A percentile compares a stretch with the other conserved stretches of the same genome.
Evolutionary conservation across 1,140 invertebrate species (phyloP).

Genomic region (Acromyrmex heyeri): DNA sequence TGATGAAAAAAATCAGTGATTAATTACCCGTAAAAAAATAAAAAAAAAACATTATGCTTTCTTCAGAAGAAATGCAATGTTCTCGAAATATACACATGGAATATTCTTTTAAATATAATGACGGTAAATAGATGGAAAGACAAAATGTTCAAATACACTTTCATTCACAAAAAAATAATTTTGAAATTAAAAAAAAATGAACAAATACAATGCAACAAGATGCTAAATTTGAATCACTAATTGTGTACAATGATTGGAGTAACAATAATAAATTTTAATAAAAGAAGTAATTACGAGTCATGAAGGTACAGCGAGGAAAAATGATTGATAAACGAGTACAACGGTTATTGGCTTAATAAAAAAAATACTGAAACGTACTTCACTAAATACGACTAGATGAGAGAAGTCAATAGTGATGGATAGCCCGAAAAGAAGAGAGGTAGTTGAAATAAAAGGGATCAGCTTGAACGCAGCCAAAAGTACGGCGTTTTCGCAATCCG

Average conservation of each 20-base stretch:
- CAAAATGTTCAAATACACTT: neutral
- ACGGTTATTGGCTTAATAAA: neutral
- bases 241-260: neutral
- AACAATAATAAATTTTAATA: neutral
- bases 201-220: neutral
- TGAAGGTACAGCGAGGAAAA: neutral
- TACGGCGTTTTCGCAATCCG: conserved; percentile 34
- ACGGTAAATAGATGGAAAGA: neutral
- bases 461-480: neutral
- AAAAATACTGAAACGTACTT: neutral
- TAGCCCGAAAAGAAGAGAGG: neutral
- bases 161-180: neutral
- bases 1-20: neutral
- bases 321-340: neutral
- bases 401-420: conserved; percentile 12
- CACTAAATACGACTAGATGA: neutral
- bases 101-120: neutral
- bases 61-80: no score
- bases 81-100: neutral
- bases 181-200: neutral
- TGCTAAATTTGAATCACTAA: neutral
- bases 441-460: neutral
- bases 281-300: neutral
- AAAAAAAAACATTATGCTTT: neutral
- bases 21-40: neutral